phyloP scores from a whole-genome alignment of 2,888 invertebrate species.

The Erpobdella octoculata region DNA sequence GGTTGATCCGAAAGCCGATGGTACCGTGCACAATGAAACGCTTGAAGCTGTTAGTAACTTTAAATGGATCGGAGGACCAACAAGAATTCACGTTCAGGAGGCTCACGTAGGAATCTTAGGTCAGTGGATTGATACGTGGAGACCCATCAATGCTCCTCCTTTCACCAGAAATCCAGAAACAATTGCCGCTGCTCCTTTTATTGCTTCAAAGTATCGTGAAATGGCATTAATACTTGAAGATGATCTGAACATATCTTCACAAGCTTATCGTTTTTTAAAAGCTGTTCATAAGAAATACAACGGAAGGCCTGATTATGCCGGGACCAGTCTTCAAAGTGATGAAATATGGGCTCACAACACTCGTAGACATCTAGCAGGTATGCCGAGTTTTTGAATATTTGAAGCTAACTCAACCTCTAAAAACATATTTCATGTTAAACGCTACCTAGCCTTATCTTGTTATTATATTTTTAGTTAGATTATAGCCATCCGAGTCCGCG shows the following conservation, averaged over 20 bases:
- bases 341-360: constrained; percentile 7
- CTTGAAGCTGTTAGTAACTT: constrained; percentile 27
- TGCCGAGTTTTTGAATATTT: too few relatives aligned
- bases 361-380: background rate
- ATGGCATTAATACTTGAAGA: constrained; percentile 14
- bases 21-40: constrained; percentile 30
- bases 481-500: too few relatives aligned
- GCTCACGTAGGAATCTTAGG: constrained; percentile 38
- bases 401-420: too few relatives aligned
- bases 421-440: too few relatives aligned
- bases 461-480: too few relatives aligned
- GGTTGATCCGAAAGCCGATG: constrained; percentile 29
- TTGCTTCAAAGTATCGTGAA: background rate
- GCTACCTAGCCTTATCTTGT: too few relatives aligned
- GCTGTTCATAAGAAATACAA: constrained; percentile 15
- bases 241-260: background rate
- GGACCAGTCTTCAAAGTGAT: background rate
- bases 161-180: background rate
- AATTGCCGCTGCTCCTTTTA: background rate
- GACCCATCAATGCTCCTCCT: constrained; percentile 27
- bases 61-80: constrained; percentile 12
- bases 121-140: constrained; percentile 42
- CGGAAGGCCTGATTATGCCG: constrained; percentile 8
- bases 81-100: constrained; percentile 35
- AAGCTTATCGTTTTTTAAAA: constrained; percentile 17